Conservation (phyloP, 2,888 invertebrate species). For the Eupithecia abbreviata region DNA sequence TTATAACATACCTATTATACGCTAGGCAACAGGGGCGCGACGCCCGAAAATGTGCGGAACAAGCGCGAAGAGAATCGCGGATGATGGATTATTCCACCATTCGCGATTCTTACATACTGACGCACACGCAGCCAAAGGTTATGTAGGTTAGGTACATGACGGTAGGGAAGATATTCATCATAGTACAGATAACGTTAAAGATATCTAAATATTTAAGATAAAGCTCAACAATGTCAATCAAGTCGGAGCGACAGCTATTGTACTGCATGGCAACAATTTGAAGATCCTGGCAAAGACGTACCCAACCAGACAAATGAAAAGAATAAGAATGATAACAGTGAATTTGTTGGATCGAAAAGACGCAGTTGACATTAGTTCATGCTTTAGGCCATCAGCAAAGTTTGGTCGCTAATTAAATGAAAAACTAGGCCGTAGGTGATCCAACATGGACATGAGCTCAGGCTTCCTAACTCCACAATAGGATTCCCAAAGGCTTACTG, state of each 20-base stretch:
- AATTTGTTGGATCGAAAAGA: background rate
- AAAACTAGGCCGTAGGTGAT: constrained; percentile 37
- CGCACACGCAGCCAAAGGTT: background rate
- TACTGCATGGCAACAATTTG: background rate
- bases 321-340: background rate
- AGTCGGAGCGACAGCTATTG: background rate
- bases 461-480: constrained; percentile 40
- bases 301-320: background rate
- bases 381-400: constrained; percentile 15
- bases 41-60: constrained; percentile 33
- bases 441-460: constrained; percentile 29
- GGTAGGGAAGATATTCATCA: background rate
- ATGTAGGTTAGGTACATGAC: constrained; percentile 10
- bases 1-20: constrained; percentile 44
- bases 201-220: background rate
- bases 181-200: background rate
- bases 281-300: background rate
- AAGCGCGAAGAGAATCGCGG: constrained; percentile 32
- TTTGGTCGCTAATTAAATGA: constrained; percentile 43
- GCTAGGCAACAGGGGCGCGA: constrained; percentile 51
- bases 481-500: constrained; percentile 43
- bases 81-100: constrained; percentile 15
- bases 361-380: background rate
- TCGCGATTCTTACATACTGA: background rate
- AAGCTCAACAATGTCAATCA: background rate